phyloP scores from a whole-genome alignment of 2,888 invertebrate genomes.

The Myathropa florea region DNA sequence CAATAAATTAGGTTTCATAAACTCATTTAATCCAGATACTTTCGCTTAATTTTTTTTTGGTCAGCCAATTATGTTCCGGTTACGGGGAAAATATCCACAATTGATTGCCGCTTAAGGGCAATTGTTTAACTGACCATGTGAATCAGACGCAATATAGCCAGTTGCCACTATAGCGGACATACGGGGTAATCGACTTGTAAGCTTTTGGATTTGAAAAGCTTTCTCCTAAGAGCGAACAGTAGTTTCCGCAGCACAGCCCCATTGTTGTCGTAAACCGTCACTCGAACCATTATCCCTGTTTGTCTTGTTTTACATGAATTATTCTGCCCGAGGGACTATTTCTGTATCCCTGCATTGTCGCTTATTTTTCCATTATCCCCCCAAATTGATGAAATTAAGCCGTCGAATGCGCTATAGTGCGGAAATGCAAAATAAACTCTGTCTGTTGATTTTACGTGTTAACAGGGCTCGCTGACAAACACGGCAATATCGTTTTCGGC shows the following conservation, averaged over 20 bases:
- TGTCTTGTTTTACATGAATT: background rate
- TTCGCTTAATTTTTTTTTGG: background rate
- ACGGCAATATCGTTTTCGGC: background rate
- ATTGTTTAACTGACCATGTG: background rate
- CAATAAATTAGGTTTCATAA: background rate
- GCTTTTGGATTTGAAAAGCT: background rate
- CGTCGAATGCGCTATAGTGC: background rate
- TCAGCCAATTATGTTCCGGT: background rate
- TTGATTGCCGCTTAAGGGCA: background rate
- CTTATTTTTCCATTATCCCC: background rate
- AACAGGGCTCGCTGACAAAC: background rate
- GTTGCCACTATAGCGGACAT: background rate
- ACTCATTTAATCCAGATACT: background rate
- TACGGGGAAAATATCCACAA: background rate
- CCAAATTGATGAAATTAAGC: background rate
- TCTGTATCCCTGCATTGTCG: background rate
- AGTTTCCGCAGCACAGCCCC: background rate
- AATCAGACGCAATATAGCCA: background rate
- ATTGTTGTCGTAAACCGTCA: background rate
- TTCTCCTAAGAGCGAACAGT: background rate
- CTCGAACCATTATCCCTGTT: background rate
- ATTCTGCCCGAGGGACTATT: background rate
- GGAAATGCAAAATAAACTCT: background rate
- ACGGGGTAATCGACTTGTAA: background rate
- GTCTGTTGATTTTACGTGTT: background rate